Base-by-base conservation (phyloP, 2,888 invertebrate genomes). In the Eledona agricola region DNA sequence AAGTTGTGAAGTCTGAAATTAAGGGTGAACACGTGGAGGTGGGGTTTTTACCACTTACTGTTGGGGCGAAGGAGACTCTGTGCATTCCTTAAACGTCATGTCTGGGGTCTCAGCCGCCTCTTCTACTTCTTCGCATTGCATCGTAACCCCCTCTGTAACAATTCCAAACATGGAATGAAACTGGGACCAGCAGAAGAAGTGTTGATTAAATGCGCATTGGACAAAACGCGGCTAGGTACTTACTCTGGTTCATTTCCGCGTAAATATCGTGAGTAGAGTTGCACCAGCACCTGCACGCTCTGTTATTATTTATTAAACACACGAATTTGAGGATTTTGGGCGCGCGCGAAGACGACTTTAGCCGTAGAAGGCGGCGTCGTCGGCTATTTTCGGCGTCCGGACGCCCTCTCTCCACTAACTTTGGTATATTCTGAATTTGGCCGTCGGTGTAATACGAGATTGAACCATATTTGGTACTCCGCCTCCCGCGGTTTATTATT, bases 371-470 rank as follows among this genome's bases (percentile, higher is more conserved):
- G 73, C 69, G 67, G 67, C 65, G 57, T 55, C 65, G 69, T 64
- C 70, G 68, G 71, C 70, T 73, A 73, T 73, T 72, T 70, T 65
- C 64, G 73, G 67, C 70, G 67, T 71, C 74, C 60, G 67, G 74
- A 73, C 75, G 75, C 72, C 69, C 72, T 71, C 66, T 70, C 72
- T 61, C 71, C 68, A 69, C 65, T 63, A 63, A 60, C 59, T 63
- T 67, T 66, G 70, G 73, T 73, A 81, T 80, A 80, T 81, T 81
- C 83, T 83, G 77, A 79, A 82, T 83, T 83, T 83, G 83, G 83
- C 77, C 78, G 80, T 79, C 78, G 78, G 78, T 74, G 84, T 83
- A 84, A 84, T 81, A 79, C 81, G 84, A 84, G 83, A 83, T 83
- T 84, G 82, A 79, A 77, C 84, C 83, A 79, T 83, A 84, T 83